A percentile compares a stretch with the other conserved stretches of the same genome.
These are phyloP conservation scores for Spatulosminthurus flaviceps DNA, from an alignment of 2,888 invertebrate species.

Conservation along the genomic window DNA sequence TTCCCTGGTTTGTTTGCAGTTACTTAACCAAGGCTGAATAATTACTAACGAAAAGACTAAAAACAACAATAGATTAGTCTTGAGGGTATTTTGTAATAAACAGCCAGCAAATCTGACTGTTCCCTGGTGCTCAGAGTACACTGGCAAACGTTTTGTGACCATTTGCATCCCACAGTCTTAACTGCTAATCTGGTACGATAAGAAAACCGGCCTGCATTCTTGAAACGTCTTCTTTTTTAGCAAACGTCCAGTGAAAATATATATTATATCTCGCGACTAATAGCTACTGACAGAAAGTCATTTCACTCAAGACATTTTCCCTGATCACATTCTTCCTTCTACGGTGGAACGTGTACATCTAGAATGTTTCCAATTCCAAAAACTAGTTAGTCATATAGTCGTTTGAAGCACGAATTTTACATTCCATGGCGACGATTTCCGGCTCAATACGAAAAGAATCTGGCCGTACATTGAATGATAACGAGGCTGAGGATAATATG, in stretches of 20 bases:
- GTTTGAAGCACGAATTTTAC: slow-evolving; percentile 28
- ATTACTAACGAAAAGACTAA: background rate
- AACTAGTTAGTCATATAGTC: background rate
- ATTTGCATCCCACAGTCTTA: slow-evolving; percentile 5
- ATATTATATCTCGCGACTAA: background rate
- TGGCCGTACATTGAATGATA: slow-evolving; percentile 31
- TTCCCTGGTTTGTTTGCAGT: background rate
- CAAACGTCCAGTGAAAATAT: background rate
- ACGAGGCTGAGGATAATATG: slow-evolving; percentile 67
- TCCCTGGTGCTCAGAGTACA: background rate
- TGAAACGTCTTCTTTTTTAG: background rate
- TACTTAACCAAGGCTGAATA: background rate
- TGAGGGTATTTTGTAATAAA: slow-evolving; percentile 18
- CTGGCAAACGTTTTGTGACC: background rate
- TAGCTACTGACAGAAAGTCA: slow-evolving; percentile 11
- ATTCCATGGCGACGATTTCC: background rate
- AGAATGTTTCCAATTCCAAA: background rate
- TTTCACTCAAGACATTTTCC: background rate
- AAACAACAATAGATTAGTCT: background rate
- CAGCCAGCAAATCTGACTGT: background rate
- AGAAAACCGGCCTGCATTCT: background rate
- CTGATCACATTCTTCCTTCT: slow-evolving; percentile 5
- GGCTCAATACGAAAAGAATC: background rate
- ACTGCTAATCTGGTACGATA: background rate
- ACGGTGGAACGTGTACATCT: background rate